These are phyloP conservation scores for Calidris pugnax DNA, from an alignment of 2,113 vertebrate species.

Conservation along the genomic window DNA sequence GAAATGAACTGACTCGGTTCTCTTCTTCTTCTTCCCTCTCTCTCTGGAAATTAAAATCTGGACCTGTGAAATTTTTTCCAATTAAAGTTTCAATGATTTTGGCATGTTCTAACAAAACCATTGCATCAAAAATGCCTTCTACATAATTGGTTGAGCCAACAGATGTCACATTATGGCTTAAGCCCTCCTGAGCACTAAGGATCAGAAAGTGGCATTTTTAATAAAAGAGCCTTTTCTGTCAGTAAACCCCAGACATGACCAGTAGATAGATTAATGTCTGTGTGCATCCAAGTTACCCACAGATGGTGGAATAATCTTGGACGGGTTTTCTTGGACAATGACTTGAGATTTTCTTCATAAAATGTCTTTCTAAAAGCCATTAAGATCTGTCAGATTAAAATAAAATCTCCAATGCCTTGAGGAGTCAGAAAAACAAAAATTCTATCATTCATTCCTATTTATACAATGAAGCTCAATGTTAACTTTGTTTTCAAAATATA, in stretches of 20 bases:
- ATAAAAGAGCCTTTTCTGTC: conserved; percentile 57
- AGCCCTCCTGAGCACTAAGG: conserved; percentile 60
- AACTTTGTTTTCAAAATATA: conserved; percentile 8
- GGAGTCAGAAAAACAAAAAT: conserved; percentile 7
- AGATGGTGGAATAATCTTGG: conserved; percentile 63
- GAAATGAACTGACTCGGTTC: conserved; percentile 17
- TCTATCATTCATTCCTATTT: neutral
- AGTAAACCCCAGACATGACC: conserved; percentile 57
- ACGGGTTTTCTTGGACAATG: conserved; percentile 37
- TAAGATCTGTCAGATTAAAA: conserved; percentile 50
- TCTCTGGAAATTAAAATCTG: conserved; percentile 63
- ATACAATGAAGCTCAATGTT: neutral
- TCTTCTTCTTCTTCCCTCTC: conserved; percentile 6
- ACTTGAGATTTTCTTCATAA: conserved; percentile 54
- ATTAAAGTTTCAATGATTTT: conserved; percentile 65
- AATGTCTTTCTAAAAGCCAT: conserved; percentile 42
- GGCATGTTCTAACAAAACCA: conserved; percentile 54
- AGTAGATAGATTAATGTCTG: conserved; percentile 56
- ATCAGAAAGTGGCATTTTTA: conserved; percentile 66
- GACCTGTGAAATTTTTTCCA: conserved; percentile 54
- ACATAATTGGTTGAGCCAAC: conserved; percentile 63
- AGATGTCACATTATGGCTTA: conserved; percentile 65
- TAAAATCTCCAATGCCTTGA: conserved; percentile 26
- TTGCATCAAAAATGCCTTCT: conserved; percentile 55
- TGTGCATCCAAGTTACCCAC: conserved; percentile 44